A percentile compares a stretch with the other conserved stretches of the same genome.
phyloP scores from a whole-genome alignment of 2,113 vertebrate species.

The Okapia johnstoni region DNA sequence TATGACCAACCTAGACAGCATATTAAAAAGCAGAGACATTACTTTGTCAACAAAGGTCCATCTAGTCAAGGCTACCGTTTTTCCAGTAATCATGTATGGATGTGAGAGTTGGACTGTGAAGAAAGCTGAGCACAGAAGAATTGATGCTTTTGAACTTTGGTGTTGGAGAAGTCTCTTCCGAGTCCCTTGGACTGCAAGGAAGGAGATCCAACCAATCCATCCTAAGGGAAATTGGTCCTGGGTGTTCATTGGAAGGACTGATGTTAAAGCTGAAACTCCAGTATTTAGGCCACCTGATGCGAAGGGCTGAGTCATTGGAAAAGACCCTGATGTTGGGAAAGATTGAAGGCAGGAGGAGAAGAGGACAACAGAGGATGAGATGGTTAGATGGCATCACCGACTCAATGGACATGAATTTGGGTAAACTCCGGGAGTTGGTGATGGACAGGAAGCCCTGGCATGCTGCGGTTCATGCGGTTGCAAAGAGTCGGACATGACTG shows the following conservation, averaged over 20 bases:
- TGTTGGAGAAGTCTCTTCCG: not conserved
- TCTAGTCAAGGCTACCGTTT: not conserved
- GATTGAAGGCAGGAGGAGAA: not conserved
- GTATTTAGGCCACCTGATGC: not conserved
- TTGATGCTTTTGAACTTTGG: not conserved
- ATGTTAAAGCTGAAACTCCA: not conserved
- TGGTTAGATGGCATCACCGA: not conserved
- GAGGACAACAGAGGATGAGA: not conserved
- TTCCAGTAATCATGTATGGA: not conserved
- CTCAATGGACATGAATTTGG: not conserved
- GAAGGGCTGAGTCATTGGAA: not conserved
- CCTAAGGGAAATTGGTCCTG: not conserved
- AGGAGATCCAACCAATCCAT: not conserved
- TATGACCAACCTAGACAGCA: not conserved
- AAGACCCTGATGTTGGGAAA: not conserved
- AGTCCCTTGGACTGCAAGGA: not conserved
- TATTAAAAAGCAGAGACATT: not conserved
- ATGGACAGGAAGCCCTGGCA: not conserved
- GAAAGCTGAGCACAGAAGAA: not conserved
- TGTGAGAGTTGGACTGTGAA: not conserved
- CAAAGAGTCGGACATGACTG: fast-evolving
- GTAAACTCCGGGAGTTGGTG: not conserved
- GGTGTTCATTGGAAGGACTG: not conserved
- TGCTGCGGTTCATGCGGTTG: not conserved
- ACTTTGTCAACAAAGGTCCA: not conserved